Percentiles rank a stretch among this genome's conserved stretches.
These are phyloP conservation scores for Dynastes tityus DNA, from an alignment of 2,888 invertebrate species.

Conservation along the genomic window DNA sequence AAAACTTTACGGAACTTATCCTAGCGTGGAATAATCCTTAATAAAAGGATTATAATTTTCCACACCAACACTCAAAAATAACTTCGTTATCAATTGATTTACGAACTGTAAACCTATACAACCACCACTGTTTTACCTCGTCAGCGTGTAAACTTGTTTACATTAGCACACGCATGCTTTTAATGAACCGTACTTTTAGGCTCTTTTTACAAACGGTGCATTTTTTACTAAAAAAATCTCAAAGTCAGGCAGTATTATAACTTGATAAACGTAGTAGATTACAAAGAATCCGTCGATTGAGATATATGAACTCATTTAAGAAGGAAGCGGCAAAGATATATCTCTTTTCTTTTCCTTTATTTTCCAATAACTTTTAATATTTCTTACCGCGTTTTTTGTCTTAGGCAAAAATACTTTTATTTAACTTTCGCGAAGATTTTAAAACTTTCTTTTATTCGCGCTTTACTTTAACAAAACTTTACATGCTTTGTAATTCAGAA, in stretches of 20 bases:
- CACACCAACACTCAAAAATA: not conserved
- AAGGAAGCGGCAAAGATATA: slow-evolving; percentile 20
- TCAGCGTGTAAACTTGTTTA: slow-evolving; percentile 51
- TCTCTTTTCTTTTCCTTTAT: not conserved
- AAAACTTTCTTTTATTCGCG: slow-evolving; percentile 14
- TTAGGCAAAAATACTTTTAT: slow-evolving; percentile 25
- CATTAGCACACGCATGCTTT: slow-evolving; percentile 51
- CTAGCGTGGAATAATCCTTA: too few species aligned
- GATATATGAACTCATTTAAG: slow-evolving; percentile 55
- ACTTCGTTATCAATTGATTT: slow-evolving; percentile 10
- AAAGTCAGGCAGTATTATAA: slow-evolving; percentile 47
- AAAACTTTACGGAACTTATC: too few species aligned
- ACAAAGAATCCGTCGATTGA: slow-evolving; percentile 56
- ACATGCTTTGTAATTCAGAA: slow-evolving; percentile 29
- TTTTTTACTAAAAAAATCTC: slow-evolving; percentile 46
- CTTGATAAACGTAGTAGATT: slow-evolving; percentile 56
- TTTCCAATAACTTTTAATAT: slow-evolving; percentile 11
- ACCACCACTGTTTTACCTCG: not conserved
- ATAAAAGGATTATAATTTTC: too few species aligned
- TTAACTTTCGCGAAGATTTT: slow-evolving; percentile 5
- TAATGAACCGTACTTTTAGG: not conserved
- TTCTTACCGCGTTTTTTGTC: not conserved
- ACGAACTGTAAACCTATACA: not conserved
- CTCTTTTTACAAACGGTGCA: not conserved
- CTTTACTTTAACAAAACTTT: slow-evolving; percentile 15